These are phyloP conservation scores for Pseudococcus jackbeardsleyi DNA, from an alignment of 2,888 invertebrate species.

Conservation along the genomic window DNA sequence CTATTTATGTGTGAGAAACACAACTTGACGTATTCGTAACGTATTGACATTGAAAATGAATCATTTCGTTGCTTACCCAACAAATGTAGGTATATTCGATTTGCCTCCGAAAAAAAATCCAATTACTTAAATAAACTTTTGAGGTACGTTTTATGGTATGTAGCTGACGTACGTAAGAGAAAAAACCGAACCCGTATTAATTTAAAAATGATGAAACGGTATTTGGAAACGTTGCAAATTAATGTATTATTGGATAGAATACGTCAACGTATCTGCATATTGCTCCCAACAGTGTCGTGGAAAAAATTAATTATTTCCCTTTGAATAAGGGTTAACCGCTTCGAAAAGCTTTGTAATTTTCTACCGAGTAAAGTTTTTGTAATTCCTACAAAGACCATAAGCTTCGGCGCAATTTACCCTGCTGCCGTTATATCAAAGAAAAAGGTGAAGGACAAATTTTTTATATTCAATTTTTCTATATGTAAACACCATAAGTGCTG, in stretches of 20 bases:
- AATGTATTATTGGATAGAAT: slow-evolving; percentile 7
- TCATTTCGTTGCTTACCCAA: slow-evolving; percentile 12
- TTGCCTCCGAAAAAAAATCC: background rate
- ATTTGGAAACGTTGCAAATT: background rate
- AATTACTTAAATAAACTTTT: slow-evolving; percentile 39
- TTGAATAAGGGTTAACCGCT: background rate
- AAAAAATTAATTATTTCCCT: slow-evolving; percentile 36
- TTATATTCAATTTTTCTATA: background rate
- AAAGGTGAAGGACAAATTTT: slow-evolving; percentile 30
- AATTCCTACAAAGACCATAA: slow-evolving; percentile 1
- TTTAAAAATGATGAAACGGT: background rate
- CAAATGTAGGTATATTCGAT: background rate
- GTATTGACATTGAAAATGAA: slow-evolving; percentile 20
- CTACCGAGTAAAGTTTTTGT: slow-evolving; percentile 1
- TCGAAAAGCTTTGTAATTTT: slow-evolving; percentile 32
- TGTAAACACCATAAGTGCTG: background rate
- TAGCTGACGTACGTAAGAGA: background rate
- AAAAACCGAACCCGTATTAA: background rate
- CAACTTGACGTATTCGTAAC: slow-evolving; percentile 7
- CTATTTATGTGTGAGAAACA: background rate
- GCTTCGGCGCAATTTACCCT: background rate
- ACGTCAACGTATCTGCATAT: slow-evolving; percentile 33
- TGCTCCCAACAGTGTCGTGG: background rate
- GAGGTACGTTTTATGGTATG: background rate
- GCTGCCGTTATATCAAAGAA: background rate